A percentile compares a stretch with the other conserved stretches of the same genome.
These are phyloP conservation scores for Menura novaehollandiae DNA, from an alignment of 2,113 vertebrate species.

Conservation along the genomic window DNA sequence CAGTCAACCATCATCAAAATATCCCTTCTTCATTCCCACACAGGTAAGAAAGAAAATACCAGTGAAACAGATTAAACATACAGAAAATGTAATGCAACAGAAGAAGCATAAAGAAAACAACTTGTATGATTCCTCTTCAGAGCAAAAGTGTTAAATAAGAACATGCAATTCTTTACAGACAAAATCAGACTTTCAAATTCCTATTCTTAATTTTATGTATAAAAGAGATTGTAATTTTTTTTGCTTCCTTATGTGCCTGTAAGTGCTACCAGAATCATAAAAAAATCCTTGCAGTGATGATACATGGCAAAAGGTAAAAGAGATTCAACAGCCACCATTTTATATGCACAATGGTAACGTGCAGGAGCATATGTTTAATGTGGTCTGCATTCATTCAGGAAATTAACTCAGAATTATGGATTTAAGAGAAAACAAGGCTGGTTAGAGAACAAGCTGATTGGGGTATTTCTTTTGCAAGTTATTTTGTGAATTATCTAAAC, in stretches of 20 bases:
- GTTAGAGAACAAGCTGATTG: background rate
- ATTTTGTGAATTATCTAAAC: background rate
- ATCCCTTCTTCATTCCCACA: background rate
- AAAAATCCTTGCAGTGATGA: background rate
- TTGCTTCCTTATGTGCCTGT: background rate
- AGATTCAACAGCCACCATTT: background rate
- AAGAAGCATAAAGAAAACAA: background rate
- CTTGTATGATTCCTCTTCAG: background rate
- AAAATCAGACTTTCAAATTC: background rate
- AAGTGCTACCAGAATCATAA: background rate
- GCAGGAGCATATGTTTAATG: background rate
- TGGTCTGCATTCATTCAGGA: background rate
- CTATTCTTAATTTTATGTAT: background rate
- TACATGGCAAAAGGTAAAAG: background rate
- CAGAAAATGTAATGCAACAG: background rate
- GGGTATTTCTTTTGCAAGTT: background rate
- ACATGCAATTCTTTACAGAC: background rate
- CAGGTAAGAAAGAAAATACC: background rate
- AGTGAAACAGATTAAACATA: background rate
- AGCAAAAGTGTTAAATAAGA: background rate
- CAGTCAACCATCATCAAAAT: background rate
- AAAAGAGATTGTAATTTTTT: background rate
- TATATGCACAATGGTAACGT: background rate
- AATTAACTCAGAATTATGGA: background rate
- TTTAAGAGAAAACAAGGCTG: background rate